Percentiles rank a stretch among this genome's conserved stretches.
These are phyloP conservation scores for Crossocerus cetratus DNA, from an alignment of 2,888 invertebrate species.

Conservation along the genomic window DNA sequence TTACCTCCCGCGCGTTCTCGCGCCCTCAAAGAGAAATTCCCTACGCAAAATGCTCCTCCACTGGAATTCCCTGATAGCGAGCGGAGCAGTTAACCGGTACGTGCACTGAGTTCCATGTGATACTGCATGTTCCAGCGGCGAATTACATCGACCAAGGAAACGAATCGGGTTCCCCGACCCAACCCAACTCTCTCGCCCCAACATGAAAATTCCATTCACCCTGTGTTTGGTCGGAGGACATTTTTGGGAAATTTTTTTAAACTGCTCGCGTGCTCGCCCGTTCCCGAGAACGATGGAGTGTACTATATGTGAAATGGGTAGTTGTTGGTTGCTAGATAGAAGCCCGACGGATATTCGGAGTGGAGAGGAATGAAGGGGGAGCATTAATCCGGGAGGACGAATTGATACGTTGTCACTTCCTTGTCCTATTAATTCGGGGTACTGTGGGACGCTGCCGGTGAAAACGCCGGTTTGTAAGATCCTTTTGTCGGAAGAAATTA, in stretches of 20 bases:
- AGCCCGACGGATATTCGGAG: no score
- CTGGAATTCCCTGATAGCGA: neutral
- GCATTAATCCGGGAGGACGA: neutral
- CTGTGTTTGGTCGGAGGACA: no score
- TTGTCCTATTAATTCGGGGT: neutral
- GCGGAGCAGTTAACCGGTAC: neutral
- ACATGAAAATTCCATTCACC: no score
- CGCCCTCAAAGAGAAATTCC: neutral
- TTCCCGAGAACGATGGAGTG: no score
- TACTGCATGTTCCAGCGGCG: neutral
- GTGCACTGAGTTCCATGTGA: neutral
- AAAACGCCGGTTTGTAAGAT: neutral
- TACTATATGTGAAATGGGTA: no score
- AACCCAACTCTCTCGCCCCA: no score
- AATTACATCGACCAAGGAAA: neutral
- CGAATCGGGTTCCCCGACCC: neutral
- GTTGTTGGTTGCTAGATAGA: no score
- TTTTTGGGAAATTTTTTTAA: no score
- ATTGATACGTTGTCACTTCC: conserved; percentile 1
- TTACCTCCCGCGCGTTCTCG: neutral
- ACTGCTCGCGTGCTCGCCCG: no score
- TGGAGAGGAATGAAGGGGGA: no score
- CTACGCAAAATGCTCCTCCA: neutral
- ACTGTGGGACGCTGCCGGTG: neutral
- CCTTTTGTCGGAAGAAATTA: conserved; percentile 1